Conservation (phyloP, 2,888 invertebrate genomes). For the Colletes collaris region DNA sequence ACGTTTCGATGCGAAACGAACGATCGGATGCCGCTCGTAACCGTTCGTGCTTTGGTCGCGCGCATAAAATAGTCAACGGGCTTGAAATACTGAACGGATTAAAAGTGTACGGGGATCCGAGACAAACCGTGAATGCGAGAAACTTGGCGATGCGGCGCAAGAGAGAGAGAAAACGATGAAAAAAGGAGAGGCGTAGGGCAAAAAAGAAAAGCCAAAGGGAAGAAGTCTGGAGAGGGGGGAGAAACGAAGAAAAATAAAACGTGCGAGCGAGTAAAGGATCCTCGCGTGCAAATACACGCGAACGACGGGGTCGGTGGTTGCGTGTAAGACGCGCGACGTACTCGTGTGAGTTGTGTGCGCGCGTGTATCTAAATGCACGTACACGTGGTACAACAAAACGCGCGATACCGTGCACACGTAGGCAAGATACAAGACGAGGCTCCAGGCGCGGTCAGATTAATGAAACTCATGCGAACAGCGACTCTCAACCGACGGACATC, state of each 20-base stretch:
- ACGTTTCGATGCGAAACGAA: no score
- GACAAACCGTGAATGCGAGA: background rate
- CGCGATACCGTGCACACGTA: conserved; percentile 63
- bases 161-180: background rate
- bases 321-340: conserved; percentile 1
- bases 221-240: background rate
- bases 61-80: no score
- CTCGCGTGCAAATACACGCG: conserved; percentile 1
- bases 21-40: no score
- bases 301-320: conserved; percentile 17
- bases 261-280: conserved; percentile 5
- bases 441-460: conserved; percentile 79
- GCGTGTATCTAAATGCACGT: conserved; percentile 38
- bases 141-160: background rate
- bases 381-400: conserved; percentile 46
- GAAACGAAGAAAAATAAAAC: conserved; percentile 6
- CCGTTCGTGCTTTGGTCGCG: no score
- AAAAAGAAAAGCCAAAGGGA: background rate
- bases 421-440: conserved; percentile 67
- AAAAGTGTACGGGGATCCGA: no score
- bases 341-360: background rate
- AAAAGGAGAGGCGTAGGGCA: background rate
- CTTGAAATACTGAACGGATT: no score
- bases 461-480: conserved; percentile 75
- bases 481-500: conserved; percentile 63